A percentile compares a stretch with the other conserved stretches of the same genome.
These are phyloP conservation scores for Myiozetetes cayanensis DNA, from an alignment of 2,113 vertebrate species.

Conservation along the genomic window DNA sequence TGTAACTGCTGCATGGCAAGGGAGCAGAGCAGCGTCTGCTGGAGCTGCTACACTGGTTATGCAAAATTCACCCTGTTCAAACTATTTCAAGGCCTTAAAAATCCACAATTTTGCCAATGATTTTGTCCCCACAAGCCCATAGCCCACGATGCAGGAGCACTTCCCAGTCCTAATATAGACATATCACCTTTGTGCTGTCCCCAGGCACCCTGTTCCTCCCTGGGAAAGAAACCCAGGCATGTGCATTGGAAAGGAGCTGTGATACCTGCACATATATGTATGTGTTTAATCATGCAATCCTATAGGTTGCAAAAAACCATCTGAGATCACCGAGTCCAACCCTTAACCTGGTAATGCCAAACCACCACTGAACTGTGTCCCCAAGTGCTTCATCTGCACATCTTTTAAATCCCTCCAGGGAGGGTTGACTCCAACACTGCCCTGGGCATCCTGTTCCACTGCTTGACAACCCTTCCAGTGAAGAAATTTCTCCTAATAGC, in stretches of 20 bases:
- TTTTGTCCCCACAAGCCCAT: not conserved
- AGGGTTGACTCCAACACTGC: not conserved
- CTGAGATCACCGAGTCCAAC: not conserved
- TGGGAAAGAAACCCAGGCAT: not conserved
- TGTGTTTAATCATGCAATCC: not conserved
- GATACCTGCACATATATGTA: not conserved
- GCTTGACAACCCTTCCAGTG: not conserved
- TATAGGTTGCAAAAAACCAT: not conserved
- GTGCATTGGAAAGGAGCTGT: not conserved
- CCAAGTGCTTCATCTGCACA: fast-evolving
- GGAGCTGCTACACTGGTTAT: not conserved
- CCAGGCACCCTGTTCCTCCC: fast-evolving
- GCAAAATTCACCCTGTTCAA: not conserved
- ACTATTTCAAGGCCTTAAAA: not conserved
- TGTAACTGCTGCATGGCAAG: not conserved
- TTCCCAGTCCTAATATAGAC: not conserved
- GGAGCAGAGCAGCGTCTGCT: not conserved
- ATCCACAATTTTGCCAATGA: not conserved
- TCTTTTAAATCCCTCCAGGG: not conserved
- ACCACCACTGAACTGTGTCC: no score
- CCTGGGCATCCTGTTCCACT: not conserved
- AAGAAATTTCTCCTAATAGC: not conserved
- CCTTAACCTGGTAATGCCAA: not conserved
- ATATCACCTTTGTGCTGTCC: not conserved
- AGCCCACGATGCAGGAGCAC: not conserved